Percentiles rank a stretch among this genome's conserved stretches.
Conservation (phyloP, 2,113 vertebrate genomes). For the Periophthalmodon schlosseri region DNA sequence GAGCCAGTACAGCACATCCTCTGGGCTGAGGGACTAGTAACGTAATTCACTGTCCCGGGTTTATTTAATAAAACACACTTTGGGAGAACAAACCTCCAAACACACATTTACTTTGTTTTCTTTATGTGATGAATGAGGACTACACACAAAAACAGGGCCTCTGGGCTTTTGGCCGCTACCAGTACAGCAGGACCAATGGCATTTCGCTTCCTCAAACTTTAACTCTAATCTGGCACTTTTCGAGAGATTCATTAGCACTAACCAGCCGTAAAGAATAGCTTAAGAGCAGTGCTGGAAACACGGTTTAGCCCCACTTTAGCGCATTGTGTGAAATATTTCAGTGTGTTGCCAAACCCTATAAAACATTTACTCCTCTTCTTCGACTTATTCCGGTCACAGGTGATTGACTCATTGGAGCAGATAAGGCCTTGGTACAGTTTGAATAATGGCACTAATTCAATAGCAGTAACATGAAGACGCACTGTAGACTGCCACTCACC, state of each 20-base stretch:
- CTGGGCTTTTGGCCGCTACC: slow-evolving; percentile 33
- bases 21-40: slow-evolving; percentile 12
- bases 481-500: neutral
- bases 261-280: slow-evolving; percentile 26
- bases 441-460: neutral
- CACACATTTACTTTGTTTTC: slow-evolving; percentile 43
- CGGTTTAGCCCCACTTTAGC: neutral
- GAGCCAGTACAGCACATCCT: slow-evolving; percentile 15
- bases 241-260: slow-evolving; percentile 17
- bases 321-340: neutral
- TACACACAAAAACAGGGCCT: slow-evolving; percentile 41
- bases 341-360: neutral
- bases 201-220: slow-evolving; percentile 28
- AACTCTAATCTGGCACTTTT: slow-evolving; percentile 22
- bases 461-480: neutral
- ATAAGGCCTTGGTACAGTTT: neutral
- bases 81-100: slow-evolving; percentile 34
- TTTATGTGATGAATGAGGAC: slow-evolving; percentile 48
- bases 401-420: neutral
- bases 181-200: slow-evolving; percentile 26
- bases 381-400: neutral
- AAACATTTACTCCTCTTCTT: neutral
- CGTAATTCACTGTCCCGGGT: slow-evolving; percentile 18
- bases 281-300: neutral
- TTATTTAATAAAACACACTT: slow-evolving; percentile 48